phyloP scores from a whole-genome alignment of 2,888 invertebrate genomes.

The Morinoia aosen region DNA sequence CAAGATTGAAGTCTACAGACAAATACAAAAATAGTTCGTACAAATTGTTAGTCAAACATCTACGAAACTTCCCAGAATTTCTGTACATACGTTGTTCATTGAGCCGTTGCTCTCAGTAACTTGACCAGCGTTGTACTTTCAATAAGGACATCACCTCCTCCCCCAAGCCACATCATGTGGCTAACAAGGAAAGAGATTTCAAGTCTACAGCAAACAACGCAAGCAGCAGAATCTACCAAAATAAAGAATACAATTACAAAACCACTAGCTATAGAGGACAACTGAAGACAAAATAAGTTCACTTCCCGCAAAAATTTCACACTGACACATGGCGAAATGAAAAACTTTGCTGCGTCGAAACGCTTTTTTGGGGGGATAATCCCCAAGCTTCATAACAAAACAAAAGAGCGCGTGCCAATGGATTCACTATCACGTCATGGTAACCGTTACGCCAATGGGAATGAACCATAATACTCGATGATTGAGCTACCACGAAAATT shows the following conservation, averaged over 20 bases:
- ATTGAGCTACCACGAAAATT: not conserved
- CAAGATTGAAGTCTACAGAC: not conserved
- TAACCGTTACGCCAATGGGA: too few relatives aligned
- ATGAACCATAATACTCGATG: too few relatives aligned
- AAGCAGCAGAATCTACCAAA: not conserved
- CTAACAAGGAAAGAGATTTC: not conserved
- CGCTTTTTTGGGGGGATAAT: not conserved
- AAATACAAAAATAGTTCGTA: constrained; percentile 21
- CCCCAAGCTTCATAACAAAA: too few relatives aligned
- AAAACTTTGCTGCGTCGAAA: too few relatives aligned
- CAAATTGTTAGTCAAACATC: not conserved
- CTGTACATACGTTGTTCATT: not conserved
- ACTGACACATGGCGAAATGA: too few relatives aligned
- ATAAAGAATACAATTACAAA: not conserved
- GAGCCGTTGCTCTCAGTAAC: not conserved
- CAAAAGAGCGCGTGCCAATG: too few relatives aligned
- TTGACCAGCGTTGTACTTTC: not conserved
- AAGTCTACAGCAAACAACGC: not conserved
- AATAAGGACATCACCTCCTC: not conserved
- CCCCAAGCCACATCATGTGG: not conserved
- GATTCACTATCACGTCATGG: too few relatives aligned
- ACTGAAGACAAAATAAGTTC: not conserved
- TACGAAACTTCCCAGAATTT: not conserved
- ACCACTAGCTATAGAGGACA: not conserved
- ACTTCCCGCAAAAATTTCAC: not conserved